Percentiles rank a stretch among this genome's conserved stretches.
Evolutionary conservation across 2,888 invertebrate species (phyloP).

Genomic region (Andrena fulva): DNA sequence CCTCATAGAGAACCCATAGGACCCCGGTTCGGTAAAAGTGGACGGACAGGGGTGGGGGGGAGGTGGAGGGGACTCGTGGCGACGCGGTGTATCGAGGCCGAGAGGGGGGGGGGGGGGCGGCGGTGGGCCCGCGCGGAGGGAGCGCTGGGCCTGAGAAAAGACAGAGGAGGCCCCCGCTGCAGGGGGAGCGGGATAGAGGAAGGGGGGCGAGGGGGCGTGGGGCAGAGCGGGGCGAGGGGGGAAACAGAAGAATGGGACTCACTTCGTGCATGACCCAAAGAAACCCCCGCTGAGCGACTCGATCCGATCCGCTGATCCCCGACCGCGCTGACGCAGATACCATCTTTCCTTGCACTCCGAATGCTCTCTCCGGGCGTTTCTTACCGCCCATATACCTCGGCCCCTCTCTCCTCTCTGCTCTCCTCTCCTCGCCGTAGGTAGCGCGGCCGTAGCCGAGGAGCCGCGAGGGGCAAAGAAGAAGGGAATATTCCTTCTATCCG

Average conservation of each 20-base stretch:
- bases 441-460: neutral
- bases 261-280: conserved; percentile 84
- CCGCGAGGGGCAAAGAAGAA: conserved; percentile 43
- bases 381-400: conserved; percentile 73
- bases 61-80: conserved; percentile 9
- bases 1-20: conserved; percentile 81
- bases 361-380: conserved; percentile 77
- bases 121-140: conserved; percentile 24
- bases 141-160: conserved; percentile 46
- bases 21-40: conserved; percentile 71
- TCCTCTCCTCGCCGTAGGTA: conserved; percentile 5
- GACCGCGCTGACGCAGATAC: conserved; percentile 83
- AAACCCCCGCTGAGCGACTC: conserved; percentile 84
- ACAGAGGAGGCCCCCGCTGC: conserved; percentile 54
- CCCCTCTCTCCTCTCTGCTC: conserved; percentile 36
- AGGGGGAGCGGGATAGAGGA: conserved; percentile 44
- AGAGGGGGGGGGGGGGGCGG: conserved; percentile 39
- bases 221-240: conserved; percentile 53
- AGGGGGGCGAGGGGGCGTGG: conserved; percentile 43
- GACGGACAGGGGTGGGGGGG: neutral
- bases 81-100: conserved; percentile 42
- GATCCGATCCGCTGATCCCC: conserved; percentile 84
- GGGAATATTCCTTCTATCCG: conserved; percentile 64
- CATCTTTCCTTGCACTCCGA: conserved; percentile 82
- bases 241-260: conserved; percentile 80